Evolutionary conservation across 2,888 invertebrate genomes (phyloP), one percentile per base, ranked within the genome.

Genomic region (Laothoe populi): DNA sequence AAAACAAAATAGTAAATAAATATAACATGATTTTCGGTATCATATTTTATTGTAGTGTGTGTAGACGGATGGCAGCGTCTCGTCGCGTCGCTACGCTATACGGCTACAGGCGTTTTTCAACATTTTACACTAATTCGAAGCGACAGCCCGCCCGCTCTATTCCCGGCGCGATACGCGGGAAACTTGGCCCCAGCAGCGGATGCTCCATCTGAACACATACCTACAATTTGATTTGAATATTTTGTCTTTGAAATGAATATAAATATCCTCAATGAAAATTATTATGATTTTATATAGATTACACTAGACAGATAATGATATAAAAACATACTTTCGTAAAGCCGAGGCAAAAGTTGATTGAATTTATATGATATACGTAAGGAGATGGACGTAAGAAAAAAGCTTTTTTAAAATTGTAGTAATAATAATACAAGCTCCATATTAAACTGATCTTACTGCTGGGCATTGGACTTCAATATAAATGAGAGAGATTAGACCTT

Each of bases 81-180:
- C 24, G 64, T 59, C 63, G 61, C 63, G 64, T 68, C 73, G 76
- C 66, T 72, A 75, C 82, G 72, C 63, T 73, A 69, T 72, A 46
- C 67, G 58, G 72, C 75, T 71, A 67, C 71, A 75, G 79, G 82
- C 83, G 87, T 90, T 90, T 90, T 91, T 90, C 88, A 82, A 75
- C 79, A 78, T 87, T 88, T 88, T 83, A 88, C 87, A 80, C 86
- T 92, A 90, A 92, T 90, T 90, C 85, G 76, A 88, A 81, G 79
- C 81, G 92, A 91, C 92, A 82, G 86, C 79, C 82, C 83, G 78
- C 81, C 83, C 76, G 84, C 86, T 88, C 90, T 91, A 91, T 92
- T 92, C 90, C 88, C 83, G 87, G 86, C 84, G 61, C 67, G 62
- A 38, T 66, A 66, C 67, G 71, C 74, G 70, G 69, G 70, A 72